Evolutionary conservation across 2,797 vertebrate genomes (phyloP), one percentile per base, ranked within the genome.

Genomic region (Selene dorsalis): DNA sequence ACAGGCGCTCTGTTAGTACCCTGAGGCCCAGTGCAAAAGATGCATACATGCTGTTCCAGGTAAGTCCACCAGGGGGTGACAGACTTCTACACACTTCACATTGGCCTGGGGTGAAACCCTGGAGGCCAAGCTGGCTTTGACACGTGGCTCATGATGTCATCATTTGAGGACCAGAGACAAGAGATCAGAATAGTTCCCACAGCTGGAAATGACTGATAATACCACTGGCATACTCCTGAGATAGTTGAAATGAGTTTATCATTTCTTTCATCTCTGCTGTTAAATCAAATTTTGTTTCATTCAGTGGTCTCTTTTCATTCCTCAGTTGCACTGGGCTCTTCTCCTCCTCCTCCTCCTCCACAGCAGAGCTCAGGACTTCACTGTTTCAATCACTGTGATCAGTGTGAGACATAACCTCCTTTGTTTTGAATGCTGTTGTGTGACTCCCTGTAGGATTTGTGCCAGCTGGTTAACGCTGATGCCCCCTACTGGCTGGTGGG

Each of bases 41-140:
- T 68, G 97, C 98, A 6, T 99, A 99, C 91, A 99, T 99, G 98
- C 95, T 99, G 79, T 99, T 99, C 89, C 98, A 99, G 98, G 98
- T 99, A 95, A 48, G 69, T 84, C 90, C 92, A 89, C 82, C 66
- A 76, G 89, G 79, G 45, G 91, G 83, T 60, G 4, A 64, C 74
- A 85, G 30, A 62, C 55, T 24, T 74, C 86, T 24, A 78, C 56
- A 30, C 50, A 69, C 22, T 2, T 41, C 11, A 6, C 9, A 26
- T 4, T 10, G 9, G 5, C 28, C 43, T 35, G 1, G 12, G 1
- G 22, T 55, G 1, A 70, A 63, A 56, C 11, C 20, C 28, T 41
- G 48, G 4, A 48, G n/a, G 53, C 11, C 16, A 53, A 28, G 38
- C 18, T 67, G 50, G 20, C 35, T 81, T 69, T 60, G 10, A 69